A percentile compares a stretch with the other conserved stretches of the same genome.
These are phyloP conservation scores for Drosophila flavopinicola DNA, from an alignment of 2,888 invertebrate species.

Conservation along the genomic window DNA sequence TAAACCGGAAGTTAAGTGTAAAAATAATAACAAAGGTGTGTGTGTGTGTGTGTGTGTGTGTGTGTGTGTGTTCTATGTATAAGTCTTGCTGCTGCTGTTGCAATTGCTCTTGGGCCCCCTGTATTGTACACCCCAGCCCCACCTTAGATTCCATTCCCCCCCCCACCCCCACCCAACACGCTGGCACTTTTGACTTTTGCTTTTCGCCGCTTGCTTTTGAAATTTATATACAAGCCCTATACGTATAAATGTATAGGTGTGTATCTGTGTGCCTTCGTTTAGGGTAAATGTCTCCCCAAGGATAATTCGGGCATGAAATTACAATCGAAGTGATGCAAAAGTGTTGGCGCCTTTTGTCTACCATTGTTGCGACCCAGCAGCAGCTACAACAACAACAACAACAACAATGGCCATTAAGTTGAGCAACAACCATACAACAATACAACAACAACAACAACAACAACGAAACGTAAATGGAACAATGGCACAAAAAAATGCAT, in stretches of 20 bases:
- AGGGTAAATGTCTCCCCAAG: constrained; percentile 82
- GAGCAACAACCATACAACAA: constrained; percentile 37
- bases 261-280: constrained; percentile 53
- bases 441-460: constrained; percentile 10
- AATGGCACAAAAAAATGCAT: constrained; percentile 48
- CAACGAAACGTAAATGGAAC: constrained; percentile 38
- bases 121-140: constrained; percentile 16
- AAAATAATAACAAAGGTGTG: constrained; percentile 80
- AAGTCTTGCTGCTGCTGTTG: constrained; percentile 30
- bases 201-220: constrained; percentile 62
- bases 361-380: constrained; percentile 53
- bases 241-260: constrained; percentile 11
- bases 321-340: constrained; percentile 82
- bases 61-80: constrained; percentile 27
- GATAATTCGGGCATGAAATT: constrained; percentile 84
- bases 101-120: constrained; percentile 46
- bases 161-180: constrained; percentile 8
- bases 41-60: constrained; percentile 31
- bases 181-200: constrained; percentile 61
- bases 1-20: constrained; percentile 81
- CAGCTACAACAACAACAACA: constrained; percentile 27
- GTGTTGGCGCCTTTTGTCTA: constrained; percentile 74
- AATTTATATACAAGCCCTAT: constrained; percentile 61
- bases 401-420: constrained; percentile 52
- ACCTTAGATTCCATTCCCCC: not conserved